Percentiles rank a stretch among this genome's conserved stretches.
Evolutionary conservation across 2,888 invertebrate species (phyloP).

Genomic region (Leptinotarsa rubiginosa): DNA sequence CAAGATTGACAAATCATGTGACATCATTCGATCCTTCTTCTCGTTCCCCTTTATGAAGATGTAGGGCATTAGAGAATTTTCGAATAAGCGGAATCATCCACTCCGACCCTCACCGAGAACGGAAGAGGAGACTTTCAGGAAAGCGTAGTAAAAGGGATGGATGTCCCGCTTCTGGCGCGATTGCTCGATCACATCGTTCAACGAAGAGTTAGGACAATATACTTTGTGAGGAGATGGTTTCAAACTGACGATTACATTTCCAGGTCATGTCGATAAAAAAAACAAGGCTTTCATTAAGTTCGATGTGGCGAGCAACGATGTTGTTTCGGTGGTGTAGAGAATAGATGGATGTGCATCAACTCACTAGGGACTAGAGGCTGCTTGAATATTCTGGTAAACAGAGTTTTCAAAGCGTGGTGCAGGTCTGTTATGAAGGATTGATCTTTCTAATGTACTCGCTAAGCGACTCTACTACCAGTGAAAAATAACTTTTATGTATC

Average conservation of each 20-base stretch:
- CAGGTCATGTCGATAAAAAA: conserved; percentile 12
- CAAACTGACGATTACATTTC: conserved; percentile 13
- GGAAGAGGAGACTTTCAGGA: neutral
- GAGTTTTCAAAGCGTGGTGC: too few relatives aligned
- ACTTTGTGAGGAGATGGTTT: conserved; percentile 11
- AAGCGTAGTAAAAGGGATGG: conserved; percentile 22
- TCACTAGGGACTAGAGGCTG: too few relatives aligned
- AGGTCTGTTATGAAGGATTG: too few relatives aligned
- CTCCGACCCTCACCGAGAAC: neutral
- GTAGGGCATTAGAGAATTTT: neutral
- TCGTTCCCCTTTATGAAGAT: neutral
- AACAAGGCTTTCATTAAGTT: conserved; percentile 13
- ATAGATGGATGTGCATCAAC: neutral
- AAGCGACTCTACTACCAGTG: too few relatives aligned
- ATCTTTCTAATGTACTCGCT: too few relatives aligned
- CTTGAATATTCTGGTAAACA: too few relatives aligned
- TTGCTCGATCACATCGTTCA: conserved; percentile 13
- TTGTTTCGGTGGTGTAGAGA: neutral
- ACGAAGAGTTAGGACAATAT: conserved; percentile 15
- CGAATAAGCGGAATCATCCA: neutral
- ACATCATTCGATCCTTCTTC: too few relatives aligned
- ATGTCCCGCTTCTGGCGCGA: neutral
- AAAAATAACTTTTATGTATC: too few relatives aligned
- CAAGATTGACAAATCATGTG: too few relatives aligned
- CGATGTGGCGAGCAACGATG: neutral